Base-by-base conservation (phyloP, 2,888 invertebrate species). In the Keiferia lycopersicella region DNA sequence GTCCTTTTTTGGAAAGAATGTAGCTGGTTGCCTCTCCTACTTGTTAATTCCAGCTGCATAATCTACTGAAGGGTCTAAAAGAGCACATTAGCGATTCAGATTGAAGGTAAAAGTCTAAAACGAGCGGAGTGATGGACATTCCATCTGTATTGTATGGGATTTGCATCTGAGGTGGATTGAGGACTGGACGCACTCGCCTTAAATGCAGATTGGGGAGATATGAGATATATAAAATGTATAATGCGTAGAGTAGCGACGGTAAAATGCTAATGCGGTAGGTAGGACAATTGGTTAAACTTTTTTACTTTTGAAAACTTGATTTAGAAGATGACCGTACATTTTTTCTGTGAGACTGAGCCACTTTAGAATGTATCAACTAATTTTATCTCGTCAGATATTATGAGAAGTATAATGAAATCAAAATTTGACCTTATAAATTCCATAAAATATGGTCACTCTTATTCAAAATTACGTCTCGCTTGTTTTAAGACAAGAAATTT, bases 91-190 rank as follows among this genome's bases (percentile, higher is more conserved):
- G 82, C 79, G 80, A 91, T 88, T 89, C 86, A 90, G 89, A 90
- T 86, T 86, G 86, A 81, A 86, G 56, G 34, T 34, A 56, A 30
- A 56, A 56, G 56, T 56, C 72, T 81, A 84, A 84, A 86, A 84
- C 82, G 82, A 82, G 79, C 77, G 75, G 79, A 78, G 80, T 89
- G 90, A 90, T 88, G 88, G 90, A 89, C 89, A 86, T 86, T 81
- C 84, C 85, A 84, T 88, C 88, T 83, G 74, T 74, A 79, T 83
- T 80, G 83, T 78, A 76, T 75, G 69, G 70, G 64, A 89, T 90
- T 90, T 87, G 86, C 91, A 91, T 91, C 86, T 86, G 86, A 87
- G 86, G 69, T 70, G 74, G 75, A 71, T 69, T 67, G 72, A 67
- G 64, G 64, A 68, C 73, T 70, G 78, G 76, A 74, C 74, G 72